These are phyloP conservation scores for Deilephila porcellus DNA, from an alignment of 2,888 invertebrate species.

Conservation along the genomic window DNA sequence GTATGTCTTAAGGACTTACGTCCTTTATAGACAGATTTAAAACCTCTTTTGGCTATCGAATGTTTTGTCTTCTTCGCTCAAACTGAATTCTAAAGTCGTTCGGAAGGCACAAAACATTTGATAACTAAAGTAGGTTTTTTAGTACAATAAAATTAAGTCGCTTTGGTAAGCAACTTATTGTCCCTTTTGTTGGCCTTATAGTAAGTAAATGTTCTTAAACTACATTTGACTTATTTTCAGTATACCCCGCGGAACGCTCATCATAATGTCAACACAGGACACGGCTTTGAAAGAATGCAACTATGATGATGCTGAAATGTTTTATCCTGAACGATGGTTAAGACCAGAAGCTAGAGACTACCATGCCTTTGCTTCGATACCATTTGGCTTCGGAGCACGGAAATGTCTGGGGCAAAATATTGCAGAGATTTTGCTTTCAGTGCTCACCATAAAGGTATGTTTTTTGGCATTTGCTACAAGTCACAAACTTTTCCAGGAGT, in stretches of 20 bases:
- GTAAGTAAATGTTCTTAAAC: no score
- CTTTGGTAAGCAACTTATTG: no score
- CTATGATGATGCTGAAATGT: conserved; percentile 86
- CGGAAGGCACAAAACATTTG: no score
- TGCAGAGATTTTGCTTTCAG: conserved; percentile 85
- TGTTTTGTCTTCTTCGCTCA: no score
- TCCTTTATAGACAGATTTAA: no score
- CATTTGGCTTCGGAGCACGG: conserved; percentile 87
- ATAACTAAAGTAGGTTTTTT: no score
- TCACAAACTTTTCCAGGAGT: no score
- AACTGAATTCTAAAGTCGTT: no score
- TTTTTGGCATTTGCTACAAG: neutral
- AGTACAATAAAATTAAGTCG: no score
- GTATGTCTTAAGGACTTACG: no score
- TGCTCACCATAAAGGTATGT: conserved; percentile 84
- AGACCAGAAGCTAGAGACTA: conserved; percentile 65
- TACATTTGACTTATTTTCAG: conserved; percentile 46
- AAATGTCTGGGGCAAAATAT: conserved; percentile 86
- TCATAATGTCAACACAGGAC: conserved; percentile 87
- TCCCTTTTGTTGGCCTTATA: no score
- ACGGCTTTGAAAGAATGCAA: conserved; percentile 86
- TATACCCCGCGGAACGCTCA: conserved; percentile 84
- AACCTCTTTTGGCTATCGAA: no score
- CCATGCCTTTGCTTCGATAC: conserved; percentile 85
- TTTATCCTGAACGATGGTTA: conserved; percentile 87